These are phyloP conservation scores for Acromyrmex charruanus DNA, from an alignment of 1,140 invertebrate species.

Conservation along the genomic window DNA sequence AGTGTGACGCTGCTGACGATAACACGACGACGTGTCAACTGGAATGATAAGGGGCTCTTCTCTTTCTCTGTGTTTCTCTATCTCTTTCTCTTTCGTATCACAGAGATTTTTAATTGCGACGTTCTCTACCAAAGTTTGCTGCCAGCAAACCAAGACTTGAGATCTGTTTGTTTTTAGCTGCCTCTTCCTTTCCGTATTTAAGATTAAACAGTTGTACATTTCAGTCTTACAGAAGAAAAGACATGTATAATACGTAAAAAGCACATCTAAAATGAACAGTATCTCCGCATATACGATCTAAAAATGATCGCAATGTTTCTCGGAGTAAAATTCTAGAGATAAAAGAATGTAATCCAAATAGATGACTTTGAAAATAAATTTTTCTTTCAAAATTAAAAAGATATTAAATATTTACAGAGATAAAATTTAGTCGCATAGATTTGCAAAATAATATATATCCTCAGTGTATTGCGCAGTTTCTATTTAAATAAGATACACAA, in stretches of 20 bases:
- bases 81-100: neutral
- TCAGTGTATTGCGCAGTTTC: neutral
- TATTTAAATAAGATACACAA: neutral
- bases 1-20: constrained; percentile 25
- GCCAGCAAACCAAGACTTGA: constrained; percentile 6
- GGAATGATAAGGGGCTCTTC: constrained; percentile 47
- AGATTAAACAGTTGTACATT: constrained; percentile 23
- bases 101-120: constrained; percentile 53
- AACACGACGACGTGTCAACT: constrained; percentile 48
- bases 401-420: neutral
- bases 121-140: constrained; percentile 9
- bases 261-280: neutral
- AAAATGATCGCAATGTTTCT: neutral
- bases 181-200: constrained; percentile 6
- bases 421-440: neutral
- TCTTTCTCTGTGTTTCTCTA: constrained; percentile 3
- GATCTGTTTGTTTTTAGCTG: constrained; percentile 26
- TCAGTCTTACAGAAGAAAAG: neutral
- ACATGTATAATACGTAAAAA: neutral
- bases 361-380: neutral
- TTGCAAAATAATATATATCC: neutral
- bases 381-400: neutral
- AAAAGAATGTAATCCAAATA: neutral
- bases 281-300: neutral
- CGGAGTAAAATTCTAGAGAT: neutral